Evolutionary conservation across 2,113 vertebrate species (phyloP), one percentile per base, ranked within the genome.

Genomic region (Menidia beryllina): DNA sequence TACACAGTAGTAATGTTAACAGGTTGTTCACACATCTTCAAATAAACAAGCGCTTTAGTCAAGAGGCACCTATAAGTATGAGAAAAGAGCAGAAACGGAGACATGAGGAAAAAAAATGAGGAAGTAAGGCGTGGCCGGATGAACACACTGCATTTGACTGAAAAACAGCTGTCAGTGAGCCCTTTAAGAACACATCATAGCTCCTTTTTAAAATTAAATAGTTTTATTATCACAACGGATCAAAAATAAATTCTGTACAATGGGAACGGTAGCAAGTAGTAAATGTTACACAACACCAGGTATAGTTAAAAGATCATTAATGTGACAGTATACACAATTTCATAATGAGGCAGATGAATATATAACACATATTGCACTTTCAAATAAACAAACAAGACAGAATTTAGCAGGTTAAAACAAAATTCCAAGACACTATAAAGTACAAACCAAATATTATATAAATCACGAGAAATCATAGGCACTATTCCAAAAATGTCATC

Each of bases 51-150:
- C n/a, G n/a, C n/a, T n/a, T n/a, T n/a, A n/a, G n/a, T n/a, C n/a
- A n/a, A n/a, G n/a, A n/a, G n/a, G n/a, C n/a, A n/a, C n/a, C n/a
- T n/a, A n/a, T n/a, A n/a, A n/a, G n/a, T n/a, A n/a, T n/a, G n/a
- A n/a, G n/a, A n/a, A n/a, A n/a, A n/a, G n/a, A n/a, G n/a, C n/a
- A n/a, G n/a, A n/a, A n/a, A n/a, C n/a, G n/a, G n/a, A n/a, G n/a
- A n/a, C n/a, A n/a, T n/a, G n/a, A n/a, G n/a, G n/a, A n/a, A n/a
- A n/a, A n/a, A 13, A 48, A 20, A 73, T 61, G 60, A 86, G 79
- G 79, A 79, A 87, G 70, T 77, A 24, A 56, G 69, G 58, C 60
- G 68, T 74, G 72, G 66, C n/a, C 36, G 47, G 3, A 27, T 53
- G 49, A 50, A 68, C 68, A 77, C 60, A 43, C 54, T 9, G 63